Evolutionary conservation across 2,888 invertebrate species (phyloP), one percentile per base, ranked within the genome.

Genomic region (Orchestes rusci): DNA sequence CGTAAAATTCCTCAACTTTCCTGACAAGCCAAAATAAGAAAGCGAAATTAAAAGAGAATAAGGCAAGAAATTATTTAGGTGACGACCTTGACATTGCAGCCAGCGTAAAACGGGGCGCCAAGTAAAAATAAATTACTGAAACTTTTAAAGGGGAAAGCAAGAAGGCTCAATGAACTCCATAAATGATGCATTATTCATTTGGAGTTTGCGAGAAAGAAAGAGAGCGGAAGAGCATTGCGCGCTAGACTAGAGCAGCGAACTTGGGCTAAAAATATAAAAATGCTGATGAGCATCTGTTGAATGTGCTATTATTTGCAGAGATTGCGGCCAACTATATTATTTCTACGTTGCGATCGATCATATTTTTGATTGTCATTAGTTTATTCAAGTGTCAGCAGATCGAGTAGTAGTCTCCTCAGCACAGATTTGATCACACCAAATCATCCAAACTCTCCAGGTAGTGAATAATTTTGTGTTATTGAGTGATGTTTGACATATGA

Each of bases 201-300:
- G 56, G 56, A 59, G 58, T 57, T 60, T 54, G 53, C 52, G 45
- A 39, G 34, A n/a, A n/a, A n/a, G n/a, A n/a, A n/a, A n/a, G n/a
- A n/a, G n/a, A n/a, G n/a, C n/a, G n/a, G n/a, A n/a, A n/a, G n/a
- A n/a, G n/a, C n/a, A n/a, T n/a, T n/a, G n/a, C n/a, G 45, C 42
- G 49, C 48, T 52, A 20, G 35, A 51, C 52, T 53, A 56, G 56
- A 59, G 60, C 59, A 60, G 59, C 59, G 56, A 59, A 61, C 62
- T 59, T n/a, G n/a, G n/a, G n/a, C 61, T 63, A 61, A 66, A 67
- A 67, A 67, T 65, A 67, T 67, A 65, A 66, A 67, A 67, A 66
- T 61, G 63, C 62, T 66, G 66, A 67, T 66, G 66, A 47, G 49
- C 48, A 37, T 66, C 68, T 67, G 68, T 68, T 68, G 68, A 67